These are phyloP conservation scores for Chloroclystis v-ata DNA, from an alignment of 2,888 invertebrate genomes.

Conservation along the genomic window DNA sequence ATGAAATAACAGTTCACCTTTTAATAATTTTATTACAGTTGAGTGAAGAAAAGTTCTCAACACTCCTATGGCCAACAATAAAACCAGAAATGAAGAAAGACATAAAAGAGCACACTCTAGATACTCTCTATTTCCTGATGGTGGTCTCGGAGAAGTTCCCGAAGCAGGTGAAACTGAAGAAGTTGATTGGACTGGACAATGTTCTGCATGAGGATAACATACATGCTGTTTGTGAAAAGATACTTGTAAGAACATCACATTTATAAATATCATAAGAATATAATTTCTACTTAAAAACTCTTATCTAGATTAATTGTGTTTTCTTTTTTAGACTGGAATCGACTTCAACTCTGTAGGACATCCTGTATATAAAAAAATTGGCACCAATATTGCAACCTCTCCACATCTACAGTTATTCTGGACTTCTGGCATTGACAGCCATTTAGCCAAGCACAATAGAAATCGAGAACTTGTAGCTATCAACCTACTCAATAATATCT, in stretches of 20 bases:
- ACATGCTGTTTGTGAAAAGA: slow-evolving; percentile 74
- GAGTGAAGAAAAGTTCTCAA: slow-evolving; percentile 73
- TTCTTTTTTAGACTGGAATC: slow-evolving; percentile 75
- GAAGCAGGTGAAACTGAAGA: slow-evolving; percentile 74
- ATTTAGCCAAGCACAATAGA: slow-evolving; percentile 66
- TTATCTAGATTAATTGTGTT: too few relatives aligned
- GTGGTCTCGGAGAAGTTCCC: slow-evolving; percentile 60
- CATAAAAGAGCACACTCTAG: slow-evolving; percentile 81
- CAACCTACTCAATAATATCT: slow-evolving; percentile 77
- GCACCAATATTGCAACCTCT: slow-evolving; percentile 71
- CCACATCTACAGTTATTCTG: slow-evolving; percentile 77
- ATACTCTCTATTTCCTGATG: slow-evolving; percentile 81
- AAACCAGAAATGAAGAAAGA: slow-evolving; percentile 79
- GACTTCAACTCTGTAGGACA: slow-evolving; percentile 78
- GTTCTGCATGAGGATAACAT: slow-evolving; percentile 79
- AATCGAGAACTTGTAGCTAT: slow-evolving; percentile 80
- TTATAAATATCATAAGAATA: too few relatives aligned
- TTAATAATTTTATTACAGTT: slow-evolving; percentile 66
- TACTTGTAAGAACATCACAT: slow-evolving; percentile 75
- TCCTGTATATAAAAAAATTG: slow-evolving; percentile 81
- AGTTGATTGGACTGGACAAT: slow-evolving; percentile 74
- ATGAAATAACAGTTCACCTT: too few relatives aligned
- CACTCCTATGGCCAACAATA: slow-evolving; percentile 79
- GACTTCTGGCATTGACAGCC: slow-evolving; percentile 68
- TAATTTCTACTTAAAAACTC: too few relatives aligned